Percentiles rank a stretch among this genome's conserved stretches.
Conservation (phyloP, 2,888 invertebrate species). For the Drosophila dives region DNA sequence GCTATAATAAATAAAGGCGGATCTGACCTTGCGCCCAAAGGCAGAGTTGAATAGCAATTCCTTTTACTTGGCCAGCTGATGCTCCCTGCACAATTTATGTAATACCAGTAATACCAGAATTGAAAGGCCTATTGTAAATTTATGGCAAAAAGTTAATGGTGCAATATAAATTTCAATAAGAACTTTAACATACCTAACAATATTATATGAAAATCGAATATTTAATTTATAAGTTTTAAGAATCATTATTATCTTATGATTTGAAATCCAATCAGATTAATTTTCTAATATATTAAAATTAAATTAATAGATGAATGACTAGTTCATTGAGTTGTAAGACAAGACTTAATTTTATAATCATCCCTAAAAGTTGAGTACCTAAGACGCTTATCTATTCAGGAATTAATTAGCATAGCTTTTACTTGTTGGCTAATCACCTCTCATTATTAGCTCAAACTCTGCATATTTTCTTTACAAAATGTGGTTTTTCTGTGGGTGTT, state of each 20-base stretch:
- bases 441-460: background rate
- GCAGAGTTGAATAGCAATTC: constrained; percentile 31
- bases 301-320: background rate
- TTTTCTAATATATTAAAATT: background rate
- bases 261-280: background rate
- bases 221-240: background rate
- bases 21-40: constrained; percentile 41
- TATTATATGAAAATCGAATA: background rate
- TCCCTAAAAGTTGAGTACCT: background rate
- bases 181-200: background rate
- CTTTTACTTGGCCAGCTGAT: constrained; percentile 1
- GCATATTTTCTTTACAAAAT: background rate
- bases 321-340: background rate
- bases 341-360: background rate
- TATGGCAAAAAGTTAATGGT: constrained; percentile 1
- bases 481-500: background rate
- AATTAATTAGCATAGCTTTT: constrained; percentile 23
- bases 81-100: background rate
- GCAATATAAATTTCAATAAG: constrained; percentile 3
- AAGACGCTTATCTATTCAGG: constrained; percentile 9
- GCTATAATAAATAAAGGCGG: constrained; percentile 31
- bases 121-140: constrained; percentile 11
- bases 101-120: background rate
- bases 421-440: background rate
- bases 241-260: background rate